Percentiles rank a stretch among this genome's conserved stretches.
These are phyloP conservation scores for Pelusios castaneus DNA, from an alignment of 2,113 vertebrate genomes.

Conservation along the genomic window DNA sequence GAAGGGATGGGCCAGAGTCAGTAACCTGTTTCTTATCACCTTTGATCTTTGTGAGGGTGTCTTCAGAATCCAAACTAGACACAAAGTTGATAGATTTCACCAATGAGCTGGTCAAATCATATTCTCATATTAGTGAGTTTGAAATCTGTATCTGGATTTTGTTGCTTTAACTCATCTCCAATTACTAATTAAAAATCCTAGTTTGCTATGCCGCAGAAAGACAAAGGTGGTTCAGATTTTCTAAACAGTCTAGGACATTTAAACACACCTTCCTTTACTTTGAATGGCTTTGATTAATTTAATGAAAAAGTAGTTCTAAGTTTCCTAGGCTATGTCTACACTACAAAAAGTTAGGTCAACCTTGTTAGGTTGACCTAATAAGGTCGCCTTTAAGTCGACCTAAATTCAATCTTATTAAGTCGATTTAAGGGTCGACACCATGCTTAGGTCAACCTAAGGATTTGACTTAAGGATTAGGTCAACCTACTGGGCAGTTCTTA, in stretches of 20 bases:
- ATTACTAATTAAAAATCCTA: not conserved
- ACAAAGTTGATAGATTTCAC: not conserved
- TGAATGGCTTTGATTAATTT: not conserved
- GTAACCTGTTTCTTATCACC: accelerated
- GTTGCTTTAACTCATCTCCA: not conserved
- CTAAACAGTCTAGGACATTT: not conserved
- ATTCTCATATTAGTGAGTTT: accelerated
- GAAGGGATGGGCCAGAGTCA: not conserved
- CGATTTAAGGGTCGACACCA: too few relatives aligned
- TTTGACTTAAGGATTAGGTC: too few relatives aligned
- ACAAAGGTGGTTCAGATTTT: not conserved
- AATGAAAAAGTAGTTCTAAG: too few relatives aligned
- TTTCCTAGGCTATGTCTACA: too few relatives aligned
- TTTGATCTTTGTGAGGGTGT: not conserved
- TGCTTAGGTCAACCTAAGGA: too few relatives aligned
- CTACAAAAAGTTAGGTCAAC: too few relatives aligned
- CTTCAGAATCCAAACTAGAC: not conserved
- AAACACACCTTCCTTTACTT: not conserved
- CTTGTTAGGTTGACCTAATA: too few relatives aligned
- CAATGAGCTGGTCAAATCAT: not conserved
- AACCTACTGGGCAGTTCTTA: too few relatives aligned
- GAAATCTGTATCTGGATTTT: not conserved
- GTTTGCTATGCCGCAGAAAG: not conserved
- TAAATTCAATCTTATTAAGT: too few relatives aligned
- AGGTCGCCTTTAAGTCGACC: too few relatives aligned